phyloP scores from a whole-genome alignment of 2,113 vertebrate species.

The Apodemus speciosus region DNA sequence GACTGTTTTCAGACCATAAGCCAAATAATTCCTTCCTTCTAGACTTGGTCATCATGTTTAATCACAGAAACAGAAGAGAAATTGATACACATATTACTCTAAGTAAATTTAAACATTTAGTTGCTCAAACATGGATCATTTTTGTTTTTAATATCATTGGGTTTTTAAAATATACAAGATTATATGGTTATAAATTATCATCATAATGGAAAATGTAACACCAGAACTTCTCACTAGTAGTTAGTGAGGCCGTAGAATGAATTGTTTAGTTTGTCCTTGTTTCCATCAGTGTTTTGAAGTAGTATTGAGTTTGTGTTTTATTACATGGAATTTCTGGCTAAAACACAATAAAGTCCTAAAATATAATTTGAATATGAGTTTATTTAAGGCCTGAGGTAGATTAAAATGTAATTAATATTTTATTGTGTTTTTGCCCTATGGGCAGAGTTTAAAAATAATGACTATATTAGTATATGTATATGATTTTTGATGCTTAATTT shows the following conservation, averaged over 20 bases:
- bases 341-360: not conserved
- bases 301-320: not conserved
- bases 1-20: not conserved
- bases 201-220: not conserved
- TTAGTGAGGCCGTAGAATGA: not conserved
- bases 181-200: not conserved
- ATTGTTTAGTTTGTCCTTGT: not conserved
- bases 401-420: not conserved
- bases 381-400: not conserved
- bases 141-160: not conserved
- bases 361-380: not conserved
- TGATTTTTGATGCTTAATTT: not conserved
- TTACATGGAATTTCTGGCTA: not conserved
- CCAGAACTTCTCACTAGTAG: too few relatives aligned
- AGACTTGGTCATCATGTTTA: not conserved
- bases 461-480: not conserved
- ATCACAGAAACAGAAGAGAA: not conserved
- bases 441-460: not conserved
- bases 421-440: not conserved
- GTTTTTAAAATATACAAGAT: not conserved
- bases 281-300: not conserved
- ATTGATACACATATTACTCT: not conserved
- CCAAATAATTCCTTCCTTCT: not conserved
- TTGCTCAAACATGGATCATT: not conserved
- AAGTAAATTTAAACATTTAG: not conserved